Base-by-base conservation (phyloP, 1,140 invertebrate species). In the Eciton burchellii region DNA sequence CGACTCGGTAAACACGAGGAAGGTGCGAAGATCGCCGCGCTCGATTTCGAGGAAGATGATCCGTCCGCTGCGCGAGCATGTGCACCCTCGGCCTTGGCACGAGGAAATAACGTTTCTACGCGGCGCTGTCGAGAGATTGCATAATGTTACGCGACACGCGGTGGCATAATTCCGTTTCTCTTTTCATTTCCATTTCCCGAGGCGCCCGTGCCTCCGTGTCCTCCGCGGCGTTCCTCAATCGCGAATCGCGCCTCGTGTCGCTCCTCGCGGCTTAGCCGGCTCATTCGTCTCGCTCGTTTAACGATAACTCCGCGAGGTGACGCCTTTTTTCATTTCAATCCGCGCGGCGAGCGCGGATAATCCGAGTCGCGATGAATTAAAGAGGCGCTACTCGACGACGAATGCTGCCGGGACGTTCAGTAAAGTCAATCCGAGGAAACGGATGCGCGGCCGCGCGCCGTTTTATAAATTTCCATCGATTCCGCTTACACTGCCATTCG, bases 71-170 rank as follows among this genome's bases (percentile, higher is more conserved):
- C 11, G 81, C 24, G 82, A 73, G 62, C 84, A 83, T 66, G 85
- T 84, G 72, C 81, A 56, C 62, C 59, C 21, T 74, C 63, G 68
- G 63, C 68, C 74, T 84, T 77, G 66, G 76, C 66, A 74, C 59
- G 52, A 76, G 77, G 68, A 88, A 83, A 84, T 77, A 83, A 83
- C 81, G 60, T 72, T 57, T 83, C 52, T 66, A 35, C 74, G 41
- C 43, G 56, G 49, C 52, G 41, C 59, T 56, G 52, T 63, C 65
- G 74, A 70, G 82, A 74, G 76, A 87, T 89, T 89, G 87, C 88
- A 81, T 83, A 89, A 89, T 84, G 56, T 89, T 87, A 83, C 83
- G 79, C 84, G 60, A 88, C 71, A 82, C 71, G 12, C 52, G 56
- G n/a, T 43, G 68, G 52, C 35, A 47, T 52, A 74, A 79, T 52